phyloP scores from a whole-genome alignment of 2,888 invertebrate species.

The Epinotia demarniana region DNA sequence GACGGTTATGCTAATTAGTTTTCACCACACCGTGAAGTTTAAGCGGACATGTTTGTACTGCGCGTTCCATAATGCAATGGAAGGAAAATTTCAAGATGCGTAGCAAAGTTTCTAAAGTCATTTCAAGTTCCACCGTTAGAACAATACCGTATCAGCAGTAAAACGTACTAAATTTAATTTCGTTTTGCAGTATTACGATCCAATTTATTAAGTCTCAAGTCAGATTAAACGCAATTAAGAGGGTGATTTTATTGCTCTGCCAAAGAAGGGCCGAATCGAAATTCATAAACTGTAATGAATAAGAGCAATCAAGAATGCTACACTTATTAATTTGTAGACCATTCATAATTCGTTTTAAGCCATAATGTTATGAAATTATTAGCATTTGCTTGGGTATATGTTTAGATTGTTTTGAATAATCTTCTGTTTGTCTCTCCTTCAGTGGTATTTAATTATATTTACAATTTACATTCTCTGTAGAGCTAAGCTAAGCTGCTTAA shows the following conservation, averaged over 20 bases:
- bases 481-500: not conserved
- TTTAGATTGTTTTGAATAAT: conserved; percentile 12
- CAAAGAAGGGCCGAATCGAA: conserved; percentile 25
- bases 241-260: conserved; percentile 30
- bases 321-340: conserved; percentile 20
- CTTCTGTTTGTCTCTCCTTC: not conserved
- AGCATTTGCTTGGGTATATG: conserved; percentile 11
- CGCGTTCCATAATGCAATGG: conserved; percentile 1
- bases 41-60: conserved; percentile 13
- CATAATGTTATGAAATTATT: conserved; percentile 24
- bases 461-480: not conserved
- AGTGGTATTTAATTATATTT: not conserved
- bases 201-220: conserved; percentile 13
- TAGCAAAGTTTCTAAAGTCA: conserved; percentile 20
- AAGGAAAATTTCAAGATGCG: conserved; percentile 24
- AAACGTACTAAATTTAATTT: conserved; percentile 13
- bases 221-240: conserved; percentile 9
- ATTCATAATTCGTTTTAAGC: conserved; percentile 22
- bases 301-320: conserved; percentile 22
- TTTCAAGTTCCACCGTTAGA: conserved; percentile 8
- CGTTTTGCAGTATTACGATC: conserved; percentile 8
- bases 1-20: conserved; percentile 36
- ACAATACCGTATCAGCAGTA: conserved; percentile 10
- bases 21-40: conserved; percentile 10
- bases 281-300: conserved; percentile 39